Percentiles rank a stretch among this genome's conserved stretches.
phyloP scores from a whole-genome alignment of 2,113 vertebrate species.

The Centropristis striata region DNA sequence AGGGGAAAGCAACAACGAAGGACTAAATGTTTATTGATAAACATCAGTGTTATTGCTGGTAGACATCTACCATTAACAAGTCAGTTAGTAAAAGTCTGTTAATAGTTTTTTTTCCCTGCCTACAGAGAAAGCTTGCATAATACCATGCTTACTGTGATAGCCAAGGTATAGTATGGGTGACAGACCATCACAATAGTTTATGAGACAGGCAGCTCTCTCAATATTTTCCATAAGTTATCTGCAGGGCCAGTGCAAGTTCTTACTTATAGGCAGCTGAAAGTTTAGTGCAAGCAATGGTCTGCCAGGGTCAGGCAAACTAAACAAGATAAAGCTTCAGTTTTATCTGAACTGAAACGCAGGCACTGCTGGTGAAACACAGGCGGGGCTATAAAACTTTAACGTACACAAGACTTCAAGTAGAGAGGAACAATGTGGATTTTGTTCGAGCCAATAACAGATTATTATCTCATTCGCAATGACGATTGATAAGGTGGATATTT shows the following conservation, averaged over 20 bases:
- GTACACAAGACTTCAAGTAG: not conserved
- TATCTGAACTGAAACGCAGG: not conserved
- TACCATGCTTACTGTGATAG: slow-evolving; percentile 9
- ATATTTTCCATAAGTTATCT: not conserved
- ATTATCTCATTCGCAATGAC: no score
- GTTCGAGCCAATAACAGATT: no score
- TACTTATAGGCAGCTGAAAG: not conserved
- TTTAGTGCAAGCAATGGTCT: not conserved
- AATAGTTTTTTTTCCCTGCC: not conserved
- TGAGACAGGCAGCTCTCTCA: not conserved
- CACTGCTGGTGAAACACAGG: slow-evolving; percentile 1
- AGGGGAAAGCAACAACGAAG: not conserved
- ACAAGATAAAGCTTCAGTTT: slow-evolving; percentile 28
- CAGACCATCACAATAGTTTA: not conserved
- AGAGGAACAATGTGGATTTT: no score
- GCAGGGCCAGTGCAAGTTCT: not conserved
- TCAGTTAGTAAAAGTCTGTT: not conserved
- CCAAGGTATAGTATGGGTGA: not conserved
- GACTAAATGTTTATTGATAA: slow-evolving; percentile 3
- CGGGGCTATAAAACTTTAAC: not conserved
- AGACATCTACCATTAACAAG: slow-evolving; percentile 1
- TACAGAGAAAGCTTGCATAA: not conserved
- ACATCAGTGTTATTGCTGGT: not conserved
- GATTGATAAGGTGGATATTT: no score
- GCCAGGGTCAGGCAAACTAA: slow-evolving; percentile 17